A percentile compares a stretch with the other conserved stretches of the same genome.
Evolutionary conservation across 2,888 invertebrate genomes (phyloP).

Genomic region (Malacosoma neustria): DNA sequence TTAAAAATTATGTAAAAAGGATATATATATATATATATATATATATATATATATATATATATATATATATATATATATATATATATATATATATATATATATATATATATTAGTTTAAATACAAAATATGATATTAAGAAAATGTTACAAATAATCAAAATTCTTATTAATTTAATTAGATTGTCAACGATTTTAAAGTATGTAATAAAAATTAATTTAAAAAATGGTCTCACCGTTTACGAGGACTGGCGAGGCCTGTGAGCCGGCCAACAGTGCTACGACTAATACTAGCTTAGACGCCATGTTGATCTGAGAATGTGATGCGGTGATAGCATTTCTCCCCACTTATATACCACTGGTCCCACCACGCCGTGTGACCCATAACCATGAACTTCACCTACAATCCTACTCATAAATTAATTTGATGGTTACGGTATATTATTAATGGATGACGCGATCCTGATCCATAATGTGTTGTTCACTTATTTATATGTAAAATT

Average conservation of each 20-base stretch:
- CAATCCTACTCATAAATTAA: constrained; percentile 54
- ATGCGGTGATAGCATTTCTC: constrained; percentile 71
- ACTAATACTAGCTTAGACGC: constrained; percentile 51
- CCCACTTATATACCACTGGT: constrained; percentile 51
- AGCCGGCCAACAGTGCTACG: constrained; percentile 44
- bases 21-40: too few species aligned
- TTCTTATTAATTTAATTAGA: too few species aligned
- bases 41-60: too few species aligned
- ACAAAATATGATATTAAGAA: too few species aligned
- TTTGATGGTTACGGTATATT: constrained; percentile 52
- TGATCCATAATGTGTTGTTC: constrained; percentile 10
- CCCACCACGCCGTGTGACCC: constrained; percentile 46
- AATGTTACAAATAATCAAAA: too few species aligned
- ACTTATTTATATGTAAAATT: not conserved
- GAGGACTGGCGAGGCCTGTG: constrained; percentile 46
- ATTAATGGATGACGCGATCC: constrained; percentile 35
- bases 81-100: too few species aligned
- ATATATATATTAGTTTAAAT: too few species aligned
- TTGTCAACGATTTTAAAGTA: too few species aligned
- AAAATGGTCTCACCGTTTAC: constrained; percentile 43
- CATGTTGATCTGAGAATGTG: constrained; percentile 45
- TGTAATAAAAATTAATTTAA: too few species aligned
- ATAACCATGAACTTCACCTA: constrained; percentile 61
- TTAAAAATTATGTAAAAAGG: too few species aligned
- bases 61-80: too few species aligned